These are phyloP conservation scores for Rapana venosa DNA, from an alignment of 2,888 invertebrate species.

Conservation along the genomic window DNA sequence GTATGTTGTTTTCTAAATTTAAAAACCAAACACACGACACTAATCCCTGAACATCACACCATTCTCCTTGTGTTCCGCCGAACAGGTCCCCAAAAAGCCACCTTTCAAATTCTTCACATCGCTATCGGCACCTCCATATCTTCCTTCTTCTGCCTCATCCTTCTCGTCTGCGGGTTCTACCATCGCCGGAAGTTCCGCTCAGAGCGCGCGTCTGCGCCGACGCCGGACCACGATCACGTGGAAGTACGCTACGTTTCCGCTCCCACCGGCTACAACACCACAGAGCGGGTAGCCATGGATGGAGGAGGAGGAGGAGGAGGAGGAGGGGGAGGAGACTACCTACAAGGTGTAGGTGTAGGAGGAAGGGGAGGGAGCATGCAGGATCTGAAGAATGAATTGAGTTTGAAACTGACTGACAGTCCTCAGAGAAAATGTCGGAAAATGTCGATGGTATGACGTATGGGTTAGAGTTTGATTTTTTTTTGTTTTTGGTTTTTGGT, in stretches of 20 bases:
- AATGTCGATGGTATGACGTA: constrained; percentile 71
- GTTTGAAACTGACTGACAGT: constrained; percentile 48
- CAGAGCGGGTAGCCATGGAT: constrained; percentile 69
- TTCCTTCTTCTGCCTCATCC: constrained; percentile 72
- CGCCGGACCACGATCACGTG: constrained; percentile 68
- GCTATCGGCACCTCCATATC: constrained; percentile 74
- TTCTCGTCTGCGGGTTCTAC: constrained; percentile 72
- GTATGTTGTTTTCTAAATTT: too few relatives aligned
- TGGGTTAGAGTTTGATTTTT: neutral
- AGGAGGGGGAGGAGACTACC: neutral
- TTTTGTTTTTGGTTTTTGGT: neutral
- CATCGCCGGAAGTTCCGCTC: constrained; percentile 68
- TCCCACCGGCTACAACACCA: constrained; percentile 71
- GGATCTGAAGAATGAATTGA: constrained; percentile 15
- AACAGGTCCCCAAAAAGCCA: constrained; percentile 57
- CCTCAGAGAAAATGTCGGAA: constrained; percentile 61
- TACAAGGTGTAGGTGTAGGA: neutral
- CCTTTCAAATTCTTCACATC: constrained; percentile 70
- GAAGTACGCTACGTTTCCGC: constrained; percentile 74
- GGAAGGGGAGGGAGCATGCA: neutral
- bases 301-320: constrained; percentile 41
- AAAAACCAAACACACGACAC: too few relatives aligned
- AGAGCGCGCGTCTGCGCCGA: constrained; percentile 53
- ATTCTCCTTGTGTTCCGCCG: neutral
- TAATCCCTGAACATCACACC: too few relatives aligned